Conservation (phyloP, 2,113 vertebrate species). For the Nothocercus nigrocapillus region DNA sequence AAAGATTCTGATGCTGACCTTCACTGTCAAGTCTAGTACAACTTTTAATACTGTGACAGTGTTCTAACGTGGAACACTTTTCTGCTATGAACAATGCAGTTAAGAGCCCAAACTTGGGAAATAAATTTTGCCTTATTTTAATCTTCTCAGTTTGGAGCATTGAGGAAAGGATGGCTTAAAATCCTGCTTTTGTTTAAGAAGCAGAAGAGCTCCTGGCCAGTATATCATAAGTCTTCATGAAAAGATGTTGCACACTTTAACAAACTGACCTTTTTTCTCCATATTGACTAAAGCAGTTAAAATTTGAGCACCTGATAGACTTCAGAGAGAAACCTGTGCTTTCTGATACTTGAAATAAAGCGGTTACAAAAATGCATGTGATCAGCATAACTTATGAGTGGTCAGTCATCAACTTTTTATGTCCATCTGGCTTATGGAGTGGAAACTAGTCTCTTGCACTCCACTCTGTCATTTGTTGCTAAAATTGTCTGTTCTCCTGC, state of each 20-base stretch:
- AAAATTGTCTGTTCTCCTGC: neutral
- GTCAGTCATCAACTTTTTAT: neutral
- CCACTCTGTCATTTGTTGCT: neutral
- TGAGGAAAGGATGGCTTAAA: neutral
- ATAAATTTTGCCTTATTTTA: neutral
- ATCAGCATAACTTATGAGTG: neutral
- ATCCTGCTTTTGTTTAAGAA: neutral
- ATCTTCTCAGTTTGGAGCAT: neutral
- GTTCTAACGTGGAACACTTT: neutral
- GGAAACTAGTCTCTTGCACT: neutral
- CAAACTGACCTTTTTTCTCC: neutral
- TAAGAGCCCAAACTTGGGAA: neutral
- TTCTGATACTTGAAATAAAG: neutral
- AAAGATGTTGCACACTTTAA: neutral
- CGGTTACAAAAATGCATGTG: neutral
- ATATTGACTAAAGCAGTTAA: neutral
- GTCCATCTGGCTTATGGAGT: neutral
- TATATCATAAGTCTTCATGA: neutral
- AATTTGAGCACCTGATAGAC: neutral
- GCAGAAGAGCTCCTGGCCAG: neutral
- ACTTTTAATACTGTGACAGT: neutral
- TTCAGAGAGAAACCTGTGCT: neutral
- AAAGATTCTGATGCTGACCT: neutral
- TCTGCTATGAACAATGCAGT: neutral
- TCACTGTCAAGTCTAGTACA: neutral